Evolutionary conservation across 1,140 invertebrate genomes (phyloP).

Genomic region (Drosophila ironensis): DNA sequence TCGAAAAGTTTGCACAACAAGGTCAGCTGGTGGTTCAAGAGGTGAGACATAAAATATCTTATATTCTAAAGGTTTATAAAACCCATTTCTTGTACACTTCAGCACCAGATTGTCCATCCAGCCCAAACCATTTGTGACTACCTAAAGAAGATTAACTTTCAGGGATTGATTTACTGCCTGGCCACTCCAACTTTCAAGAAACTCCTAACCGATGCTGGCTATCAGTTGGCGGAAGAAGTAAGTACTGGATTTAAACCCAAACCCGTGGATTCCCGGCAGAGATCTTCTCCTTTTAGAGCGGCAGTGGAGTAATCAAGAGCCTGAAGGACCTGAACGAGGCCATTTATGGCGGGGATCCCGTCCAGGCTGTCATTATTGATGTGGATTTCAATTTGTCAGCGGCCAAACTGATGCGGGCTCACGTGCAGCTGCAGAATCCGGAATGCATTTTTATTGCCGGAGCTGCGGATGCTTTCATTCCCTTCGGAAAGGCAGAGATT

Average conservation of each 20-base stretch:
- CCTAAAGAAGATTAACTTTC: constrained; percentile 82
- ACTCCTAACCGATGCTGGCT: constrained; percentile 77
- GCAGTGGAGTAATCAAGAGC: constrained; percentile 59
- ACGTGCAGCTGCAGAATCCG: constrained; percentile 82
- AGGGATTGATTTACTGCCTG: constrained; percentile 82
- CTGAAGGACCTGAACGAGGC: constrained; percentile 74
- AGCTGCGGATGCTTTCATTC: constrained; percentile 82
- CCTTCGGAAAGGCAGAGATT: constrained; percentile 74
- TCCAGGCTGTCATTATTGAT: constrained; percentile 83
- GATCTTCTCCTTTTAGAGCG: constrained; percentile 48
- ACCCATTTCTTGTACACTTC: neutral
- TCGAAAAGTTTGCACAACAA: constrained; percentile 48
- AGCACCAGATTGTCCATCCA: constrained; percentile 81
- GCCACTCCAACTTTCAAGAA: constrained; percentile 60
- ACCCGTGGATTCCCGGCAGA: neutral
- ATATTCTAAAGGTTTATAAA: too few relatives aligned
- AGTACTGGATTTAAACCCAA: constrained; percentile 6
- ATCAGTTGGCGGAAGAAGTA: constrained; percentile 82
- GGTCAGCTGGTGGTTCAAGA: constrained; percentile 14
- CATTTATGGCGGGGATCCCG: constrained; percentile 77
- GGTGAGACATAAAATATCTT: too few relatives aligned
- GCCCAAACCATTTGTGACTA: constrained; percentile 82
- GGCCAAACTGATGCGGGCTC: constrained; percentile 82
- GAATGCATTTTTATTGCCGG: constrained; percentile 83
- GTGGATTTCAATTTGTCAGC: constrained; percentile 83